These are phyloP conservation scores for Baryphthengus martii DNA, from an alignment of 2,113 vertebrate genomes.

Conservation along the genomic window DNA sequence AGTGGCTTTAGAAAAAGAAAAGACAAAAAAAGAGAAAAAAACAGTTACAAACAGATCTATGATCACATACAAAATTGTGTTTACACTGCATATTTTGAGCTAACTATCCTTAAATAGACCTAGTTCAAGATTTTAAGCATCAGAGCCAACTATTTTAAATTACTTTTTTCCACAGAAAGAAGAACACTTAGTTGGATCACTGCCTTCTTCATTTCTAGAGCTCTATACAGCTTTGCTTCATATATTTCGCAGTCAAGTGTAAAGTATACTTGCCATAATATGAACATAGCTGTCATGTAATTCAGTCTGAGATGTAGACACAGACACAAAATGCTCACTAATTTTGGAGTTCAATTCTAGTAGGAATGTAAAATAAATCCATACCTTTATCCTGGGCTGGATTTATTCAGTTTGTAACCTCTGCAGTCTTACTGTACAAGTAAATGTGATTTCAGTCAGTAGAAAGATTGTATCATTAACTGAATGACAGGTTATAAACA, in stretches of 20 bases:
- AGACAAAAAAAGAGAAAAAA: background rate
- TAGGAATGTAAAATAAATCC: background rate
- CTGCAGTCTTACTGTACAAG: background rate
- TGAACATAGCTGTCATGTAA: background rate
- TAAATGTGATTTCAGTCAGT: background rate
- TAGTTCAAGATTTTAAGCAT: background rate
- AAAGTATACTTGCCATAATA: background rate
- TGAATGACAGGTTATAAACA: background rate
- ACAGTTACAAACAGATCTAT: background rate
- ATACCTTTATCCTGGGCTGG: background rate
- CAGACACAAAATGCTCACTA: background rate
- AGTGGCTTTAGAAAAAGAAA: background rate
- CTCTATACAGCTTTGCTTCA: background rate
- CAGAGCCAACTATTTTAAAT: background rate
- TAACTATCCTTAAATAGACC: background rate
- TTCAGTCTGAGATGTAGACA: background rate
- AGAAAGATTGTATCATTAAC: background rate
- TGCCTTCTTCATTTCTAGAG: background rate
- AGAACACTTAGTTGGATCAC: background rate
- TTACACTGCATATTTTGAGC: background rate
- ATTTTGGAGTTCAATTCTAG: background rate
- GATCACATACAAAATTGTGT: background rate
- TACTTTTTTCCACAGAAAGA: background rate
- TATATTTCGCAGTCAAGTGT: background rate
- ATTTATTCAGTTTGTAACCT: background rate